These are phyloP conservation scores for Nibea albiflora DNA, from an alignment of 2,113 vertebrate genomes.

Conservation along the genomic window DNA sequence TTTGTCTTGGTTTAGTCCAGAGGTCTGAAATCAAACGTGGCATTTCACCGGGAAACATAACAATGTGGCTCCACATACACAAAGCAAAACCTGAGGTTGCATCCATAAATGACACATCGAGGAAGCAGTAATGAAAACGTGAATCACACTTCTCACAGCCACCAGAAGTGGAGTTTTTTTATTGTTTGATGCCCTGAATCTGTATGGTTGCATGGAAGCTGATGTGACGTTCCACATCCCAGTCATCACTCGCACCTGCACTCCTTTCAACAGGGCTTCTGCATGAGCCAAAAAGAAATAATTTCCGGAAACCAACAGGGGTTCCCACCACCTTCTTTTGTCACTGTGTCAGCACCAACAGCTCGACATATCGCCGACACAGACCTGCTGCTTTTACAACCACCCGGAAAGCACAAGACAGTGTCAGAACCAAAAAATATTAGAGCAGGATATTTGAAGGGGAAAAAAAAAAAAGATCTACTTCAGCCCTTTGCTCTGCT, in stretches of 20 bases:
- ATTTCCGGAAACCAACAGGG: slow-evolving; percentile 49
- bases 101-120: slow-evolving; percentile 14
- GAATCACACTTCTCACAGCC: slow-evolving; percentile 9
- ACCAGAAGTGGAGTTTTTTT: not conserved
- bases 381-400: slow-evolving; percentile 63
- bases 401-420: slow-evolving; percentile 33
- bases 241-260: slow-evolving; percentile 23
- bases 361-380: slow-evolving; percentile 42
- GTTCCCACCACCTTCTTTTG: slow-evolving; percentile 50
- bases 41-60: slow-evolving; percentile 50
- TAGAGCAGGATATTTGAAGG: slow-evolving; percentile 25
- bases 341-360: slow-evolving; percentile 57
- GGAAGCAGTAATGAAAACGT: slow-evolving; percentile 17
- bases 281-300: slow-evolving; percentile 25
- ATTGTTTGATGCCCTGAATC: not conserved
- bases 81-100: slow-evolving; percentile 5
- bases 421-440: slow-evolving; percentile 30
- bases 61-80: slow-evolving; percentile 25
- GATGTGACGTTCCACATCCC: slow-evolving; percentile 5
- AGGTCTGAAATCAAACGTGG: slow-evolving; percentile 37
- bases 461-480: not conserved
- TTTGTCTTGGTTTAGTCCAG: slow-evolving; percentile 35
- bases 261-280: slow-evolving; percentile 29
- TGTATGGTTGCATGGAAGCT: slow-evolving; percentile 14
- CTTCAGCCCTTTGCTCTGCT: slow-evolving; percentile 35